A percentile compares a stretch with the other conserved stretches of the same genome.
Conservation (phyloP, 2,113 vertebrate genomes). For the Butorides virescens region DNA sequence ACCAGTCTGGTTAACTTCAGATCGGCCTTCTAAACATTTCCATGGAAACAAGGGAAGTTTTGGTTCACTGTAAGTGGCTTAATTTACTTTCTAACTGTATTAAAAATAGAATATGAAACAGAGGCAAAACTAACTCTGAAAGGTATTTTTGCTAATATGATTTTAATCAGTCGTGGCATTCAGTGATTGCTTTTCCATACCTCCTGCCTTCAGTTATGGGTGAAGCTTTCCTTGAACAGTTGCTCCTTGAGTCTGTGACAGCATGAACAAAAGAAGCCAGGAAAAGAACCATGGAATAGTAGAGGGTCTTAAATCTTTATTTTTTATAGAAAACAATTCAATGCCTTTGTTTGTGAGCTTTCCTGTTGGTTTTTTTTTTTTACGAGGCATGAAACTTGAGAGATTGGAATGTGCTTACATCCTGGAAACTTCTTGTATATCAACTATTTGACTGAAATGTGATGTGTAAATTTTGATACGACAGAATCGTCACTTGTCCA, state of each 20-base stretch:
- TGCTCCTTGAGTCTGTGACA: neutral
- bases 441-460: neutral
- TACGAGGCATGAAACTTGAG: neutral
- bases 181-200: conserved; percentile 14
- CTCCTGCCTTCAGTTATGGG: neutral
- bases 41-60: conserved; percentile 85
- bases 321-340: neutral
- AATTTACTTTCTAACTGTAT: conserved; percentile 64
- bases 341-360: neutral
- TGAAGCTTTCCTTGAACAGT: neutral
- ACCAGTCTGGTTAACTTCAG: conserved; percentile 63
- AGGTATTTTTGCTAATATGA: neutral
- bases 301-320: neutral
- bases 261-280: neutral
- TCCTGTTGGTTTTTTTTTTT: neutral
- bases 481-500: neutral
- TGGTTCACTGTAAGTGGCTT: conserved; percentile 85
- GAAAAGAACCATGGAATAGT: neutral
- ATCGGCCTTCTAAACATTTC: conserved; percentile 69
- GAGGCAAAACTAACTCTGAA: conserved; percentile 2
- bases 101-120: conserved; percentile 30
- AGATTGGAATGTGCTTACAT: neutral
- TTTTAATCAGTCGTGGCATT: conserved; percentile 36
- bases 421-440: neutral
- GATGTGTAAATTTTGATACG: neutral